Percentiles rank a stretch among this genome's conserved stretches.
Evolutionary conservation across 30 jellyfish, hydroid and myxozoan species (phyloP).

Genomic region (Phacellophora camtschatica): DNA sequence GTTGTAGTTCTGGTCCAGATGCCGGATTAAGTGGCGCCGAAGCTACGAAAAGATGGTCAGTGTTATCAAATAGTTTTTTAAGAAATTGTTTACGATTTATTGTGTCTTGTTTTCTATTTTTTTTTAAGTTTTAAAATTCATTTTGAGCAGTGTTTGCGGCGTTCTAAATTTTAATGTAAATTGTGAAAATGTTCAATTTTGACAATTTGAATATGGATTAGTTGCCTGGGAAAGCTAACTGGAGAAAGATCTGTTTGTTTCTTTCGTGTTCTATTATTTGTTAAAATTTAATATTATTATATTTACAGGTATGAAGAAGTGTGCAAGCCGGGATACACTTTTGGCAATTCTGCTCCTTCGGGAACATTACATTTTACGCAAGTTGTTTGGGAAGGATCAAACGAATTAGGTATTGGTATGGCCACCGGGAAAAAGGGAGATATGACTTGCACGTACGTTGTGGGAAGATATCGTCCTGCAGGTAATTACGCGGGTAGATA

Average conservation of each 20-base stretch:
- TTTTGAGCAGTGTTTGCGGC: too few relatives aligned
- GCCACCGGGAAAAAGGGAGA: conserved; percentile 76
- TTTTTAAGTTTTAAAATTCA: not conserved
- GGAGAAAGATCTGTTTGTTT: too few relatives aligned
- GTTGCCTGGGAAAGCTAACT: too few relatives aligned
- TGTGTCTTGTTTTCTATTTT: not conserved
- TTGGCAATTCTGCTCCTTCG: conserved; percentile 64
- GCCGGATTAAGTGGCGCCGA: conserved; percentile 81
- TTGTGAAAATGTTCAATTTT: too few relatives aligned
- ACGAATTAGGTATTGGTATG: conserved; percentile 78
- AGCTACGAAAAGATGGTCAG: conserved; percentile 93
- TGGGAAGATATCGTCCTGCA: conserved; percentile 75
- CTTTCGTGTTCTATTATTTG: not conserved
- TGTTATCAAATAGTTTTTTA: not conserved
- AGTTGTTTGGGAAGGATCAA: conserved; percentile 86
- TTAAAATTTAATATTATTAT: not conserved
- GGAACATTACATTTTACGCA: conserved; percentile 86
- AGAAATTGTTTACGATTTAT: not conserved
- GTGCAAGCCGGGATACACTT: conserved; percentile 77
- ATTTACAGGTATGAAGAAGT: conserved; percentile 79
- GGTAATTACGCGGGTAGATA: conserved; percentile 76
- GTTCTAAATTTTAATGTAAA: too few relatives aligned
- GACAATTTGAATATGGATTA: too few relatives aligned
- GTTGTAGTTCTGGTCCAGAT: conserved; percentile 44
- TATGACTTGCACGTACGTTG: conserved; percentile 75